phyloP scores from a whole-genome alignment of 2,888 invertebrate species.

The Pteria penguin region DNA sequence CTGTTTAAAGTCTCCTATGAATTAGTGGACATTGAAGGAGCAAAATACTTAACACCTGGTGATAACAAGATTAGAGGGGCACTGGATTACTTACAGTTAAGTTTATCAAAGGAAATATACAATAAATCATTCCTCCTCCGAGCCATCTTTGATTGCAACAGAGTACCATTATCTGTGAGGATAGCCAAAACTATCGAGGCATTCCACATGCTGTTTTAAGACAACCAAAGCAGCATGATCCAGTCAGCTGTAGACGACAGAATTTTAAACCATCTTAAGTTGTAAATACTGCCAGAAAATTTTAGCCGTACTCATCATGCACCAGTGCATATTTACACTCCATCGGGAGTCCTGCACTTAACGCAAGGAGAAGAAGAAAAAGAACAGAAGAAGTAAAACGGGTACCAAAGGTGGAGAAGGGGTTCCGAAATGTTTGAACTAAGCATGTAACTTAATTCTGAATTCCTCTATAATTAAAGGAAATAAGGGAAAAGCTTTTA shows the following conservation, averaged over 20 bases:
- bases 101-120: background rate
- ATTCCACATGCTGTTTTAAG: background rate
- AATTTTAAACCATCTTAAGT: background rate
- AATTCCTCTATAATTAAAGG: no score
- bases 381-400: no score
- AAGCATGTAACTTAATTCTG: no score
- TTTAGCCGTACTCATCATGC: background rate
- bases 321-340: background rate
- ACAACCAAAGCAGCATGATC: background rate
- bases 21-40: background rate
- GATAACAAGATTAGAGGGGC: conserved; percentile 1
- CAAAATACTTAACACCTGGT: conserved; percentile 7
- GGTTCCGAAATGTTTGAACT: no score
- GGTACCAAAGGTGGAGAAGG: no score
- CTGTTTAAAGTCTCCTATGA: no score
- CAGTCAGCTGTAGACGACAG: background rate
- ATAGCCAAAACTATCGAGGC: conserved; percentile 11
- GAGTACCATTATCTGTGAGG: background rate
- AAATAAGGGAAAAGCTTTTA: no score
- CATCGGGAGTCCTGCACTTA: background rate
- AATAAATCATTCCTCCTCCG: conserved; percentile 12
- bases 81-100: background rate
- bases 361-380: background rate
- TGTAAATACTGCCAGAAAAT: background rate
- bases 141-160: conserved; percentile 9